Evolutionary conservation across 2,113 vertebrate species (phyloP).

Genomic region (Heterotilapia buettikoferi): DNA sequence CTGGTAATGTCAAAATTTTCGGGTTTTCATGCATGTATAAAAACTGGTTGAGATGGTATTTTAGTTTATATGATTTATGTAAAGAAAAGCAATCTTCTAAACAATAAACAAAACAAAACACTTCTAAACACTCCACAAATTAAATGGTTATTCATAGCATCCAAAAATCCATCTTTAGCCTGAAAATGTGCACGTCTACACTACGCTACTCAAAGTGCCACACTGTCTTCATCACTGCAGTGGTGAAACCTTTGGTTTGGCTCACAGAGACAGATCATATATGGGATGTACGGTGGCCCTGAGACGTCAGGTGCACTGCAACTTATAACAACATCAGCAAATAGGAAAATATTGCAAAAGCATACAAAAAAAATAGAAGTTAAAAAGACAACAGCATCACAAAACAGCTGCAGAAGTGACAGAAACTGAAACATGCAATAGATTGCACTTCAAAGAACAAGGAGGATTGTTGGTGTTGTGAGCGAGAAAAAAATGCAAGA

Average conservation of each 20-base stretch:
- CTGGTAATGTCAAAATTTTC: fast-evolving
- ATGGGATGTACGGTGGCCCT: background rate
- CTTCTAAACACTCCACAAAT: background rate
- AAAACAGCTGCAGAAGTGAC: background rate
- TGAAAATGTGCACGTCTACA: background rate
- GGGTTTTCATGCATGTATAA: background rate
- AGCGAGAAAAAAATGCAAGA: background rate
- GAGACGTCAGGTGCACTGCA: background rate
- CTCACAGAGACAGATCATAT: background rate
- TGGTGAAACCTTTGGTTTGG: background rate
- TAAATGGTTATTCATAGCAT: fast-evolving
- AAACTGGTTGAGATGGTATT: background rate
- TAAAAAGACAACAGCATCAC: background rate
- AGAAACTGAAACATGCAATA: background rate
- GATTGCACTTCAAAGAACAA: background rate
- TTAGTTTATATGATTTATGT: background rate
- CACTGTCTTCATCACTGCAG: fast-evolving
- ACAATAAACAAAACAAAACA: background rate
- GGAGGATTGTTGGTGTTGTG: background rate
- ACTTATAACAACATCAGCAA: background rate
- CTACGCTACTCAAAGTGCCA: background rate
- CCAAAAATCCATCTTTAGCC: background rate
- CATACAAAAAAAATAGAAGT: background rate
- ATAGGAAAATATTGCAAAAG: background rate
- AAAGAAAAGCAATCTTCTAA: background rate